Evolutionary conservation across 2,888 invertebrate species (phyloP).

Genomic region (Drosophila nr. perissopoda): DNA sequence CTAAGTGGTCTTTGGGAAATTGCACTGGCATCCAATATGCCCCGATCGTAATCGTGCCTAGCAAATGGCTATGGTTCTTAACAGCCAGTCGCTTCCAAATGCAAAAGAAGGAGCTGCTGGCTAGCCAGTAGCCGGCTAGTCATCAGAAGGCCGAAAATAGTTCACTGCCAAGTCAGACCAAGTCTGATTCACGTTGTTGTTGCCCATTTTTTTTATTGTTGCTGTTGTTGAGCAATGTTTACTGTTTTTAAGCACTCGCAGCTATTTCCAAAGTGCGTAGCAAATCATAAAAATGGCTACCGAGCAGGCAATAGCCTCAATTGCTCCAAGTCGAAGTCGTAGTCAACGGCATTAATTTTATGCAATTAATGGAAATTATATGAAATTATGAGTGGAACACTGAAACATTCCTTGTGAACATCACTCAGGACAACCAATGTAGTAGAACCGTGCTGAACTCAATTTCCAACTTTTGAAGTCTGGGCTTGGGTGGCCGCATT

Average conservation of each 20-base stretch:
- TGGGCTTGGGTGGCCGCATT: slow-evolving; percentile 50
- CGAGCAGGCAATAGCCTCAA: slow-evolving; percentile 25
- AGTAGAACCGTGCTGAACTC: slow-evolving; percentile 26
- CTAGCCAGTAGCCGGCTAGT: slow-evolving; percentile 64
- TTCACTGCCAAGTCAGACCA: slow-evolving; percentile 36
- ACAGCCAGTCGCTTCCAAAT: slow-evolving; percentile 42
- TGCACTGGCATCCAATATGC: slow-evolving; percentile 28
- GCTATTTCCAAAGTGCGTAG: slow-evolving; percentile 71
- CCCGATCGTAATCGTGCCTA: slow-evolving; percentile 71
- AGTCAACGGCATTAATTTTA: slow-evolving; percentile 73
- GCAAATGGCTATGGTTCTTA: slow-evolving; percentile 57
- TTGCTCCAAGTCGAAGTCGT: background rate
- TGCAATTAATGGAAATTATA: slow-evolving; percentile 79
- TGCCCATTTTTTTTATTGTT: background rate
- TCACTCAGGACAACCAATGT: slow-evolving; percentile 71
- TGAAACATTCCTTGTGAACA: slow-evolving; percentile 78
- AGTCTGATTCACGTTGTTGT: slow-evolving; percentile 3
- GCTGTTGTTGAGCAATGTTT: slow-evolving; percentile 6
- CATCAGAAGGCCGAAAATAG: slow-evolving; percentile 72
- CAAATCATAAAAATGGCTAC: slow-evolving; percentile 78
- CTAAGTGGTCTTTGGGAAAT: slow-evolving; percentile 74
- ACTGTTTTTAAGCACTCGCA: slow-evolving; percentile 61
- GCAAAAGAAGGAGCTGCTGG: slow-evolving; percentile 43
- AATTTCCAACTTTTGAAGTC: slow-evolving; percentile 46
- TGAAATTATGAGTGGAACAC: slow-evolving; percentile 77